Evolutionary conservation across 2,113 vertebrate genomes (phyloP), one percentile per base, ranked within the genome.

Genomic region (Scophthalmus maximus): DNA sequence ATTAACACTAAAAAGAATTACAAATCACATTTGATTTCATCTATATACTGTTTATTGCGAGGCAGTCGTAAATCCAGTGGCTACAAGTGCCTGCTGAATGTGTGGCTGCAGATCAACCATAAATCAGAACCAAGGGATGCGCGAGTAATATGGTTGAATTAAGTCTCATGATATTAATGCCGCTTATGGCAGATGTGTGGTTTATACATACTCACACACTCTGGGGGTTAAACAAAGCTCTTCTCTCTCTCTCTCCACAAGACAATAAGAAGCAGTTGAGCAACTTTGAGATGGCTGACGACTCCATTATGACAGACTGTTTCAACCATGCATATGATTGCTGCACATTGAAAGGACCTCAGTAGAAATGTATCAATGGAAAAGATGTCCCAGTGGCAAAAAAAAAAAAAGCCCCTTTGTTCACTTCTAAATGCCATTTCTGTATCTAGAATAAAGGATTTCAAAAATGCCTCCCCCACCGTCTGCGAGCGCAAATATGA

Each of bases 321-420:
- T 76, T 67, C 73, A 81, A 76, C 67, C 69, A 83, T 79, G 81
- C 88, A 83, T 72, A 61, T 40, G 67, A 79, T 64, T 79, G 57
- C 49, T 42, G 42, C 40, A 27, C 40, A 65, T 29, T 61, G 55
- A 89, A 49, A 81, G 70, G 46, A 68, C 66, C 77, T 68, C 60
- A 77, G 71, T 79, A 25, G 59, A 76, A 77, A 79, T 61, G 9
- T 23, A 73, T 87, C 75, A 82, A 87, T 87, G 79, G 80, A 79
- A 79, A 82, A 78, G 51, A 89, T 66, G 51, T 30, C 68, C 50
- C 32, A 4, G 46, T 14, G 10, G 44, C 85, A 84, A 60, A 89
- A 79, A 73, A 86, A 84, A 60, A 89, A 79, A 73, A 42, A 20
- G 62, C 8, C 52, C 67, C 32, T 77, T 84, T 84, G 74, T 92